phyloP scores from a whole-genome alignment of 1,140 invertebrate species.

The Lordiphosa clarofinis region DNA sequence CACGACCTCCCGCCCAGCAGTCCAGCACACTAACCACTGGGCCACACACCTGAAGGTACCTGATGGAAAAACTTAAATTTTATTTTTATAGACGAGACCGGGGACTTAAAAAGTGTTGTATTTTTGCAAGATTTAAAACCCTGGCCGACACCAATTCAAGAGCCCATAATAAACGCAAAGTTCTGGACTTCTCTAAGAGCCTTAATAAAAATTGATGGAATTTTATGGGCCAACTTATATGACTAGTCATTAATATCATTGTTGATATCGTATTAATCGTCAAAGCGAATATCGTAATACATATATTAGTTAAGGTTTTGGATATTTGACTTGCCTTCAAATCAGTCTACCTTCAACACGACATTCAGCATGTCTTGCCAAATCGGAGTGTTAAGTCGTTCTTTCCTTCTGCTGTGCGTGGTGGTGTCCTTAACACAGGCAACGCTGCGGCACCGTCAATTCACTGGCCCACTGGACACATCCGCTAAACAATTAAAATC shows the following conservation, averaged over 20 bases:
- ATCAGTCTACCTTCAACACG: constrained; percentile 49
- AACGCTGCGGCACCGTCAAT: constrained; percentile 8
- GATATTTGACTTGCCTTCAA: constrained; percentile 6
- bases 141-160: too few relatives aligned
- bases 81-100: too few relatives aligned
- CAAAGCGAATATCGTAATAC: constrained; percentile 25
- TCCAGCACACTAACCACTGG: too few relatives aligned
- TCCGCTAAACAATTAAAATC: constrained; percentile 10
- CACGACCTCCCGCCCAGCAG: too few relatives aligned
- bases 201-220: constrained; percentile 46
- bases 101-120: too few relatives aligned
- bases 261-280: constrained; percentile 28
- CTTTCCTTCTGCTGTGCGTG: constrained; percentile 15
- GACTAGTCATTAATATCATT: constrained; percentile 54
- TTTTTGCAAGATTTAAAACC: too few relatives aligned
- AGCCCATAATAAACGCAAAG: background rate
- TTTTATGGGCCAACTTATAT: constrained; percentile 41
- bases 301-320: constrained; percentile 27
- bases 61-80: too few relatives aligned
- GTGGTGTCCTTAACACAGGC: constrained; percentile 29
- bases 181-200: constrained; percentile 26
- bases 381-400: constrained; percentile 18
- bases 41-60: too few relatives aligned
- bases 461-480: background rate
- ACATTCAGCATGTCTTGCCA: constrained; percentile 45